Base-by-base conservation (phyloP, 1,140 invertebrate species). In the Aphidius ervi region DNA sequence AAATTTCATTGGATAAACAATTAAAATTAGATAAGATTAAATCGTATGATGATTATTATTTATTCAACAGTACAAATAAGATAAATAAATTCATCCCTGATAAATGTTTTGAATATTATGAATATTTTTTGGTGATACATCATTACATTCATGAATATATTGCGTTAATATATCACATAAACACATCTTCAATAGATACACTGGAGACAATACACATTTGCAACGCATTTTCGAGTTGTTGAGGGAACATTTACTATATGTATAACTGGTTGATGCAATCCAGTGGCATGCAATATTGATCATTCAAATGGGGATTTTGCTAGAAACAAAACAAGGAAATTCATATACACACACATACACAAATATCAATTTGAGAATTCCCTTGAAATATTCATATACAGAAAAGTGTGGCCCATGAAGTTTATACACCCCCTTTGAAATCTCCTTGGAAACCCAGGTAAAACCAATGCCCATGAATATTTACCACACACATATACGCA, bases 381-480 rank as follows among this genome's bases (percentile, higher is more conserved):
- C 1, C 59, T 54, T 48, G 52, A 46, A 60, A 60, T 60, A 55
- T 55, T 60, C 43, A 60, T 23, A 60, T 23, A 9, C 7, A 60
- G 9, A 7, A 7, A 45, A n/a, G 16, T 37, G n/a, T 42, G 37
- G 23, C n/a, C 16, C 5, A 16, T n/a, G 3, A 9, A 46, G 16
- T 46, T n/a, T 46, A 31, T 23, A 37, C 42, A 50, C 47, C 48
- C 41, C 9, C 16, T 48, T 49, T 31, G 3, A 8, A 20, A 2
- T 20, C 5, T 49, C 9, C 47, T 16, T 49, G 8, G 7, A 20
- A 6, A 9, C 16, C 40, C 8, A 23, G 42, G 20, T 20, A 16
- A n/a, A 40, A 10, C 43, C 43, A 20, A 60, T 46, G 16, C 52
- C 52, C 45, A 60, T 60, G 52, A 60, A 60, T 60, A 60, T 60